These are phyloP conservation scores for Palythoa grandiflora DNA, from an alignment of 92 coral and sea anemone species.

Conservation along the genomic window DNA sequence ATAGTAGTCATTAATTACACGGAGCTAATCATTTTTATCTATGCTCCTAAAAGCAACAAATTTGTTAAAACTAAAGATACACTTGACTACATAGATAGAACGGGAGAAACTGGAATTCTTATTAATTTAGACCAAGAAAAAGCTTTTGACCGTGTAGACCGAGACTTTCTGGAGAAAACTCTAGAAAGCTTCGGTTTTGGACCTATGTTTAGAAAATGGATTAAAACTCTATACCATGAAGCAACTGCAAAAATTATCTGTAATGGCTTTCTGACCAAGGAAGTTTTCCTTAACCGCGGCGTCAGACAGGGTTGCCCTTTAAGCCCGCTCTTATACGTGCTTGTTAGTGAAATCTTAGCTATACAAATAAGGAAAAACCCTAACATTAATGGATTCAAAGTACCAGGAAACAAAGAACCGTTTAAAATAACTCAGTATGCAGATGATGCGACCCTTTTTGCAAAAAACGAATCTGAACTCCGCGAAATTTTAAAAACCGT, in stretches of 20 bases:
- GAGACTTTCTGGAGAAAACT: background rate
- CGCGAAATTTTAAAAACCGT: too few species aligned
- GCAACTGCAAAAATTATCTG: background rate
- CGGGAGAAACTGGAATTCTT: background rate
- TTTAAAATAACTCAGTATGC: background rate
- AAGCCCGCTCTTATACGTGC: background rate
- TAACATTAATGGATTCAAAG: background rate
- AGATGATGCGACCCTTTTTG: background rate
- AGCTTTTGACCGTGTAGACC: background rate
- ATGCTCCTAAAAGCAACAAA: too few species aligned
- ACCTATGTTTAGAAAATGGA: background rate
- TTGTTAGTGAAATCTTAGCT: background rate
- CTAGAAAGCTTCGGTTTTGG: background rate
- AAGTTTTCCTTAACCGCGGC: background rate
- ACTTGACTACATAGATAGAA: background rate
- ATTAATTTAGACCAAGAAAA: background rate
- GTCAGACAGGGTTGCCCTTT: constrained; percentile 6
- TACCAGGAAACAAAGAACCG: background rate
- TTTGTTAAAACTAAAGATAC: too few species aligned
- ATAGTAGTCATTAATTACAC: too few species aligned
- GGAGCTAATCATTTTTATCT: too few species aligned
- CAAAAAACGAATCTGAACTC: too few species aligned
- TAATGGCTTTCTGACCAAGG: background rate
- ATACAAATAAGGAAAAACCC: background rate
- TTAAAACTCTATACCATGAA: background rate